Evolutionary conservation across 2,888 invertebrate genomes (phyloP), one percentile per base, ranked within the genome.

Genomic region (Ophion obscuratus): DNA sequence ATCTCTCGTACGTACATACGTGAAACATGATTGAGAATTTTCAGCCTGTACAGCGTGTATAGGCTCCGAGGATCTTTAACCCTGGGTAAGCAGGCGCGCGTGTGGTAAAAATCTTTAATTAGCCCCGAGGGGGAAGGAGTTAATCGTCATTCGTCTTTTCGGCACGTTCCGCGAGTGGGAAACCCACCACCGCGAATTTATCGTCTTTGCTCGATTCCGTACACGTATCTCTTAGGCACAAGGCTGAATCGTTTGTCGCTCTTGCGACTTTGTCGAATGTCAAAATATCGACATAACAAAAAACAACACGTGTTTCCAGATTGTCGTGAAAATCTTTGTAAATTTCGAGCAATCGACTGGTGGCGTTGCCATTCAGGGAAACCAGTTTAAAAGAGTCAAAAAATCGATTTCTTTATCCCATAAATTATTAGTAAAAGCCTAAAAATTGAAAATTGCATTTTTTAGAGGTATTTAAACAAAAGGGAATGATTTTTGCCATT

Each of bases 101-200:
- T 76, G 74, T 70, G 70, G 74, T 81, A 24, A 79, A 53, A 86
- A 84, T 86, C 78, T 86, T 86, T 79, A 86, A 86, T 86, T 86
- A 86, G 70, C 53, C 81, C n/a, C 70, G 17, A 66, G 71, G 53
- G 27, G 59, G 44, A 20, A 61, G 53, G 73, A 36, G 31, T 31
- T 70, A 86, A 85, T 86, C 79, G 74, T 81, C 86, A 84, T 86
- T 75, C 75, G 75, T 86, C 86, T 86, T 86, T 86, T 78, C 70
- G 47, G 67, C 86, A 84, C 86, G 83, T 86, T 81, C 83, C 81
- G 70, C 81, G 75, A 81, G 68, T 62, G 40, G 24, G 20, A 61
- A 66, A 81, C 40, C 36, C 64, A 14, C 40, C 67, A 44, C 27
- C 27, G 44, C 64, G 2, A 20, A 61, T 78, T 17, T 77, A 24